Base-by-base conservation (phyloP, 2,113 vertebrate species). In the Beaufortia kweichowensis region DNA sequence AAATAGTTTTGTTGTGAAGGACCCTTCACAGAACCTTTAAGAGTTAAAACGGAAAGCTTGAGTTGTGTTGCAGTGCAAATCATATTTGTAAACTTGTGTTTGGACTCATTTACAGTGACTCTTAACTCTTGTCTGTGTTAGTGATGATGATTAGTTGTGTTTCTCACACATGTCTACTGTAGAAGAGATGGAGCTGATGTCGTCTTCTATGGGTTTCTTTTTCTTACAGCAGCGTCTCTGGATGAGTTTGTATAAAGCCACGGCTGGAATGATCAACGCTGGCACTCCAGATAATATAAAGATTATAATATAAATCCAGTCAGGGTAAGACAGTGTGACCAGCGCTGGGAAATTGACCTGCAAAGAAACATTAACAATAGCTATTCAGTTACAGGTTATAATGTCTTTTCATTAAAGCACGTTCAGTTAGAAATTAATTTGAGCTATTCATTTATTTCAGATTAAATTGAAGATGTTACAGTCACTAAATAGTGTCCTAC, bases 201-300 rank as follows among this genome's bases (percentile, higher is more conserved):
- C 8, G 0, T 65, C 15, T 0, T 3, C 1, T 0, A 6, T 28
- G 59, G 60, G 1, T 14, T 53, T 17, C 6, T 64, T 79, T 12
- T 76, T 66, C 41, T 84, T 89, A 85, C 87, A 88, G 50, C 80
- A 91, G 75, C 0, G 41, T 10, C 11, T 93, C 77, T 83, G 85
- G 84, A 96, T 87, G 80, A 88, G 66, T 86, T 90, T 95, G 88
- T 88, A 94, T 81, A 94, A 14, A 11, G 94, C 93, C 12, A 90
- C 87, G 1, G 0, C 0, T 0, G 96, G 96, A 53, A 97, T 92
- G 64, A 2, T 0, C 74, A 98, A 84, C 85, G 93, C 90, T 1
- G 97, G 97, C 53, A 94, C 17, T 10, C 97, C 97, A 0, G 93
- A 89, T 0, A 98, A 81, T 17, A 96, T 21, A 26, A 97, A 94